phyloP scores from a whole-genome alignment of 2,797 vertebrate genomes.

The Acestrorhynchus altus region DNA sequence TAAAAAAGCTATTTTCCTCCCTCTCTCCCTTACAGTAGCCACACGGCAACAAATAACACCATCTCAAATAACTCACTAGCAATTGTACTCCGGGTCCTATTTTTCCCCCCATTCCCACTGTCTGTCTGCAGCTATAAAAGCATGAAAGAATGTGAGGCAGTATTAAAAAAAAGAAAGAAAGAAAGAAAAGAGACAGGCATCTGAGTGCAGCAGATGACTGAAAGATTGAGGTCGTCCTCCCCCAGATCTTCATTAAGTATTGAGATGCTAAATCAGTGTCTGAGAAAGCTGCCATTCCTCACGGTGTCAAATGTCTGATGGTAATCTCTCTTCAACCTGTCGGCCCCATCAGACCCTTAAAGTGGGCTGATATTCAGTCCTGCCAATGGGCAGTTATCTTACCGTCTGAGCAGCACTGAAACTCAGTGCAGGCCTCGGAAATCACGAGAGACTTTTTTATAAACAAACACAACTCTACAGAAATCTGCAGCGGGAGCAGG shows the following conservation, averaged over 20 bases:
- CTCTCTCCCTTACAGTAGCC: conserved; percentile 1
- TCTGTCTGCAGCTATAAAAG: conserved; percentile 38
- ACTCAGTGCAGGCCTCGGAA: neutral
- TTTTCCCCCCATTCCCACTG: neutral
- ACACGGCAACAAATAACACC: conserved; percentile 36
- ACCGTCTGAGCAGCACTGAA: neutral
- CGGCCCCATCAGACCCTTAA: neutral
- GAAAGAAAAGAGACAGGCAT: conserved; percentile 41
- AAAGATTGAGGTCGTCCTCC: conserved; percentile 74
- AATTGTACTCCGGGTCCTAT: conserved; percentile 4
- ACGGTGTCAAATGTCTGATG: conserved; percentile 62
- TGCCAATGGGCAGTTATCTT: neutral
- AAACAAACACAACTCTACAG: neutral
- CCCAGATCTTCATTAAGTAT: conserved; percentile 63
- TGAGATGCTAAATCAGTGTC: conserved; percentile 61
- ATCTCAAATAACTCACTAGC: conserved; percentile 40
- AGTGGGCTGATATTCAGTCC: neutral
- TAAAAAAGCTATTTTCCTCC: conserved; percentile 5
- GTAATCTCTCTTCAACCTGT: conserved; percentile 22
- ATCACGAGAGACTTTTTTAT: neutral
- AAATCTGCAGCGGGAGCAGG: neutral
- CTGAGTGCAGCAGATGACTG: conserved; percentile 61
- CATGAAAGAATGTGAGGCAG: conserved; percentile 41
- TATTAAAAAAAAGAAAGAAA: conserved; percentile 34
- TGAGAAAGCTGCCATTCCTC: conserved; percentile 56